Evolutionary conservation across 1,140 invertebrate species (phyloP).

Genomic region (Drosophila hydei): DNA sequence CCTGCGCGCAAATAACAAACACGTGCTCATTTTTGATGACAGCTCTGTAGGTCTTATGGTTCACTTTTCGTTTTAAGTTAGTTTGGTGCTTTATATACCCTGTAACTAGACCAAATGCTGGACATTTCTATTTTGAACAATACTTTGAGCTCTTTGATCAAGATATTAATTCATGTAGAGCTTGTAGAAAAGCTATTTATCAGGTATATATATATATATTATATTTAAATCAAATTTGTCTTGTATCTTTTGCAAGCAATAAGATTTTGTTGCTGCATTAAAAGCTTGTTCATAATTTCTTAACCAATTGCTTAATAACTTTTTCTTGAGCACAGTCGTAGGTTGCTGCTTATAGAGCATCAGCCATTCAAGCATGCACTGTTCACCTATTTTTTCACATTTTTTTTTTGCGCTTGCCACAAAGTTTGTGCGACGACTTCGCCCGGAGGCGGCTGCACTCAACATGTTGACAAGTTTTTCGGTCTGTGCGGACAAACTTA

Average conservation of each 20-base stretch:
- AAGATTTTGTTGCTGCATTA: neutral
- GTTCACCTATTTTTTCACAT: neutral
- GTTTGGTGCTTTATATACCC: slow-evolving; percentile 18
- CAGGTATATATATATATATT: too few species aligned
- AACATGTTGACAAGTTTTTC: slow-evolving; percentile 78
- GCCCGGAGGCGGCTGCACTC: slow-evolving; percentile 57
- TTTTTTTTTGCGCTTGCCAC: slow-evolving; percentile 16
- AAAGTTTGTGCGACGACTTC: slow-evolving; percentile 39
- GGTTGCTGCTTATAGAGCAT: neutral
- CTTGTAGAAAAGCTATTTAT: too few species aligned
- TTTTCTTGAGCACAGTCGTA: too few species aligned
- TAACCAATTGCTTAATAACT: too few species aligned
- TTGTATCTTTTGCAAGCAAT: too few species aligned
- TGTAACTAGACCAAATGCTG: neutral
- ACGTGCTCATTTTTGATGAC: slow-evolving; percentile 40
- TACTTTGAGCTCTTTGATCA: too few species aligned
- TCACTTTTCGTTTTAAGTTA: neutral
- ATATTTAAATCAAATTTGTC: too few species aligned
- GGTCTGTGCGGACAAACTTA: slow-evolving; percentile 47
- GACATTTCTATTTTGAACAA: too few species aligned
- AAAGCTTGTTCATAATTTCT: neutral
- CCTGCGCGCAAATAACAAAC: slow-evolving; percentile 33
- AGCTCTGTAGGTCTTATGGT: slow-evolving; percentile 11
- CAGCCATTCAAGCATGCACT: neutral
- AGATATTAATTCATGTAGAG: too few species aligned